A percentile compares a stretch with the other conserved stretches of the same genome.
Evolutionary conservation across 2,888 invertebrate species (phyloP).

Genomic region (Copidosoma aretas): DNA sequence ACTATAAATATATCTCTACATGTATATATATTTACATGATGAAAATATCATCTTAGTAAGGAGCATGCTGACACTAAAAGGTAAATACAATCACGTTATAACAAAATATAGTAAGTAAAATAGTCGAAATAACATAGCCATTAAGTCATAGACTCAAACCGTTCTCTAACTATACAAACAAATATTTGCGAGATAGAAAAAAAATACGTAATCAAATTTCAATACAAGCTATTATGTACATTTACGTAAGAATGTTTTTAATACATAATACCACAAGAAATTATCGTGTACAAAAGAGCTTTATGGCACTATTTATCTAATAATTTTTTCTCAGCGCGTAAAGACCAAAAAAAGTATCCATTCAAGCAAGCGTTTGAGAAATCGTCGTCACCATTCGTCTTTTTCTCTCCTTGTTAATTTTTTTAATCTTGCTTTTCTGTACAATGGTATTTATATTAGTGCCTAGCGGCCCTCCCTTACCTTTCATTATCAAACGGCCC

Average conservation of each 20-base stretch:
- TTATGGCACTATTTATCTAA: conserved; percentile 22
- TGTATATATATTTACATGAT: not conserved
- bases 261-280: conserved; percentile 22
- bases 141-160: conserved; percentile 14
- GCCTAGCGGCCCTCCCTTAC: conserved; percentile 11
- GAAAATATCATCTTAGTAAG: not conserved
- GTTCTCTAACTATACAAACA: conserved; percentile 2
- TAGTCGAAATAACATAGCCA: conserved; percentile 2
- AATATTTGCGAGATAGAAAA: not conserved
- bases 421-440: conserved; percentile 21
- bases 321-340: conserved; percentile 26
- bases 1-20: not conserved
- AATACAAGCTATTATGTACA: not conserved
- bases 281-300: conserved; percentile 19
- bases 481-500: not conserved
- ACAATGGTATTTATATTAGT: conserved; percentile 12
- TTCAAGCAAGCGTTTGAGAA: conserved; percentile 12
- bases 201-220: not conserved
- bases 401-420: conserved; percentile 20
- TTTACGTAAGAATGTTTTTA: conserved; percentile 4
- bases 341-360: conserved; percentile 12
- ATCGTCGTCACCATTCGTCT: conserved; percentile 21
- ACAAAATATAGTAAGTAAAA: not conserved
- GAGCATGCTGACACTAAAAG: not conserved
- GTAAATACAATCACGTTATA: not conserved